Evolutionary conservation across 1,140 invertebrate species (phyloP), one percentile per base, ranked within the genome.

Genomic region (Chionoecetes opilio): DNA sequence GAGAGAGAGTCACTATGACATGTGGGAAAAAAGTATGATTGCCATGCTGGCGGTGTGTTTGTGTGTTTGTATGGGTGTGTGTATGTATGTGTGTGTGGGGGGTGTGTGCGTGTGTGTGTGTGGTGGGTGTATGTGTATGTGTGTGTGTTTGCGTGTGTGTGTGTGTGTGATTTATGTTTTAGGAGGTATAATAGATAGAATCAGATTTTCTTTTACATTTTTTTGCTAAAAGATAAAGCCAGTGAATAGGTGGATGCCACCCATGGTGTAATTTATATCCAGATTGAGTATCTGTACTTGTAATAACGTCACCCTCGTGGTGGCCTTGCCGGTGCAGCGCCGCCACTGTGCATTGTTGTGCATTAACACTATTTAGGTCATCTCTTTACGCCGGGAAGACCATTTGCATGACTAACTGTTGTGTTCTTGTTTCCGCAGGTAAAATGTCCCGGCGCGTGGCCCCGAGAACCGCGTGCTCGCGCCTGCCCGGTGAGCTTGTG

Each of bases 401-500:
- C 63, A 75, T 75, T 75, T 75, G 63, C 63, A 75, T 75, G n/a
- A 75, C 63, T 75, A 75, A 75, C 63, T 75, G 26, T 75, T n/a
- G n/a, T n/a, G n/a, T 75, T 75, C 11, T 75, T 75, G 5, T 21
- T 21, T 75, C 63, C 63, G 21, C 63, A 75, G 63, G 63, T 75
- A n/a, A 75, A 75, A n/a, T 75, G n/a, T 5, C 63, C 63, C 63
- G 11, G n/a, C 63, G 63, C 26, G 63, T 75, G 63, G 63, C 63
- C n/a, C 21, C 63, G 63, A 75, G 63, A 26, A n/a, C 21, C 63
- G 11, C 63, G 21, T 53, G 63, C 63, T n/a, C 21, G n/a, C 63
- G n/a, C 63, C 63, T 75, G 21, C 63, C 11, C 63, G 63, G 11
- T 21, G 11, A 75, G 63, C 63, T 75, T 21, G n/a, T 26, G 21